phyloP scores from a whole-genome alignment of 2,888 invertebrate genomes.

The Ditula angustiorana region DNA sequence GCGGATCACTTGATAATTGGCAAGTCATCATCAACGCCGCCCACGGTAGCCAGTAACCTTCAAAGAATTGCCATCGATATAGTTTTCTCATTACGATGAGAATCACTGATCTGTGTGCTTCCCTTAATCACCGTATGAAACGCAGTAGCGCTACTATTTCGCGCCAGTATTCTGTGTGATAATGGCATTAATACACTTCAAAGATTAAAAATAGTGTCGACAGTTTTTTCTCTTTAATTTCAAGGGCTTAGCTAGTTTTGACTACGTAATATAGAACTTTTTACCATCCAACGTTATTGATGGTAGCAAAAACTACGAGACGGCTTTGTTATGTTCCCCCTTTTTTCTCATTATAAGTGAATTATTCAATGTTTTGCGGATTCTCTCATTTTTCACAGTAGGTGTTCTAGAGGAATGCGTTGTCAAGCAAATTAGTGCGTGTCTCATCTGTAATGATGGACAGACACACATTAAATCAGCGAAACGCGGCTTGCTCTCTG shows the following conservation, averaged over 20 bases:
- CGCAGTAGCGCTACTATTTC: too few relatives aligned
- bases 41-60: too few relatives aligned
- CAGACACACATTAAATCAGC: slow-evolving; percentile 56
- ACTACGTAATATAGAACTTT: slow-evolving; percentile 6
- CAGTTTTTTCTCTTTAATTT: neutral
- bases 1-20: too few relatives aligned
- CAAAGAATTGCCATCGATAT: too few relatives aligned
- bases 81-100: too few relatives aligned
- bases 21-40: too few relatives aligned
- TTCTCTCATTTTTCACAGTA: slow-evolving; percentile 42
- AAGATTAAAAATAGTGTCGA: neutral
- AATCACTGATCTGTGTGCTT: too few relatives aligned
- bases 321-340: slow-evolving; percentile 8
- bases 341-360: slow-evolving; percentile 40
- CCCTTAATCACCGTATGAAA: too few relatives aligned
- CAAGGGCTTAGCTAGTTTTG: neutral
- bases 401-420: slow-evolving; percentile 36
- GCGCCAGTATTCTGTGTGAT: too few relatives aligned
- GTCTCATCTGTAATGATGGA: slow-evolving; percentile 75
- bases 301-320: slow-evolving; percentile 32
- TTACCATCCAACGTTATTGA: slow-evolving; percentile 26
- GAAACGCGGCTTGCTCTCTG: slow-evolving; percentile 8
- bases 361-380: slow-evolving; percentile 40
- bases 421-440: slow-evolving; percentile 76
- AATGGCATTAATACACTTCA: too few relatives aligned